Conservation (phyloP, 1,140 invertebrate genomes). For the Eurosta solidaginis region DNA sequence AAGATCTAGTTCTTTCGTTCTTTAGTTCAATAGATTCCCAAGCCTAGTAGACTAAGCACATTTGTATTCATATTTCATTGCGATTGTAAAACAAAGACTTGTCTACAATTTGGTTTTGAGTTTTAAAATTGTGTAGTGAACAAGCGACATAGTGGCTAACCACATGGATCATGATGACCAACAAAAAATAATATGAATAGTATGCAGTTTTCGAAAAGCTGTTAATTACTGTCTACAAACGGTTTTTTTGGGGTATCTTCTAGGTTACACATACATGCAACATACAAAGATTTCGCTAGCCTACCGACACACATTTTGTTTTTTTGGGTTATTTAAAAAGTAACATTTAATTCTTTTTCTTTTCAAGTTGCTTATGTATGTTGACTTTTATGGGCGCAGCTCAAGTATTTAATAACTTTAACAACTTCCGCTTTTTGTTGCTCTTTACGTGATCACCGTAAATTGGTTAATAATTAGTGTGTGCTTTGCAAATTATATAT, state of each 20-base stretch:
- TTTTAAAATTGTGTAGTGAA: too few relatives aligned
- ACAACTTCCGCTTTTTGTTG: neutral
- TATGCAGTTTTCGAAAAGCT: neutral
- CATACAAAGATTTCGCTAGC: neutral
- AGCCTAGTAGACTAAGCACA: too few relatives aligned
- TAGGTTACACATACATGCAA: neutral
- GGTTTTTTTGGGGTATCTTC: neutral
- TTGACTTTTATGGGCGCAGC: neutral
- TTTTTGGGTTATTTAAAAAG: neutral
- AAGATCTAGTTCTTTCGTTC: too few relatives aligned
- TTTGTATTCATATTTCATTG: too few relatives aligned
- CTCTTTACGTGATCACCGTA: neutral
- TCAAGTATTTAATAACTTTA: neutral
- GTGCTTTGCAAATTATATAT: neutral
- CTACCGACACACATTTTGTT: neutral
- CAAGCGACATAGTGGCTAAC: too few relatives aligned
- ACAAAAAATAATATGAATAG: too few relatives aligned
- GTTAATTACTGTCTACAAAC: neutral
- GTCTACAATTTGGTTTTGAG: too few relatives aligned
- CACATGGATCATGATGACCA: too few relatives aligned
- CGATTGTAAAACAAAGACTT: too few relatives aligned
- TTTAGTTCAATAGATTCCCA: too few relatives aligned
- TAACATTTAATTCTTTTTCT: too few relatives aligned
- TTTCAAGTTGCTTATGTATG: neutral
- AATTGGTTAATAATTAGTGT: neutral